Evolutionary conservation across 2,888 invertebrate species (phyloP), one percentile per base, ranked within the genome.

Genomic region (Steinernema hermaphroditum): DNA sequence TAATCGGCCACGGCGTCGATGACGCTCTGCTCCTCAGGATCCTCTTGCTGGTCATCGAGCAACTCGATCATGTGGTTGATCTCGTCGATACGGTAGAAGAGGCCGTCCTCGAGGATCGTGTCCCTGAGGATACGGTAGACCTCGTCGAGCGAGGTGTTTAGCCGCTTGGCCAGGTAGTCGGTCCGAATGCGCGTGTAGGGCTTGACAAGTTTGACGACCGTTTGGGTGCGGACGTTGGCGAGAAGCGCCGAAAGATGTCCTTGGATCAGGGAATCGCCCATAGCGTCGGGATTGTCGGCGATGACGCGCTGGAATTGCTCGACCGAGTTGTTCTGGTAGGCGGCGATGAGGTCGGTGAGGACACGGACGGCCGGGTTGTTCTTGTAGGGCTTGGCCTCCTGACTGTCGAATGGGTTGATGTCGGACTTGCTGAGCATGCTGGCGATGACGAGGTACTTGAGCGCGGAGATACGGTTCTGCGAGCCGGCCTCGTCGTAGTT

Each of bases 381-480:
- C 89, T 79, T 71, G 88, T 98, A 98, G 0, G 98, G 97, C 87
- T 98, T 98, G 0, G 97, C 97, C 89, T 98, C 98, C 90, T 98
- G 97, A 0, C 96, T 96, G 89, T 98, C 98, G 88, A 98, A 98
- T 0, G 98, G 98, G 89, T 98, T 99, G 79, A 98, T 98, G 44
- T 95, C 96, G 4, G 96, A 97, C 88, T 97, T 96, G 96, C 96
- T 97, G 90, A 89, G 93, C 98, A 98, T 98, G 88, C 96, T 98
- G 22, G 98, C 97, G 86, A 98, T 89, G 46, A 98, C 97, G 81
- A 98, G 90, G 88, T 98, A 98, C 89, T 98, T 98, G 72, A 98
- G 90, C 87, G 97, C 98, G 0, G 96, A 96, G 41, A 96, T 97
- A 77, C 98, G 90, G 77, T 96, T 90, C n/a, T 95, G 94, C 84